phyloP scores from a whole-genome alignment of 2,888 invertebrate species.

The Griposia aprilina region DNA sequence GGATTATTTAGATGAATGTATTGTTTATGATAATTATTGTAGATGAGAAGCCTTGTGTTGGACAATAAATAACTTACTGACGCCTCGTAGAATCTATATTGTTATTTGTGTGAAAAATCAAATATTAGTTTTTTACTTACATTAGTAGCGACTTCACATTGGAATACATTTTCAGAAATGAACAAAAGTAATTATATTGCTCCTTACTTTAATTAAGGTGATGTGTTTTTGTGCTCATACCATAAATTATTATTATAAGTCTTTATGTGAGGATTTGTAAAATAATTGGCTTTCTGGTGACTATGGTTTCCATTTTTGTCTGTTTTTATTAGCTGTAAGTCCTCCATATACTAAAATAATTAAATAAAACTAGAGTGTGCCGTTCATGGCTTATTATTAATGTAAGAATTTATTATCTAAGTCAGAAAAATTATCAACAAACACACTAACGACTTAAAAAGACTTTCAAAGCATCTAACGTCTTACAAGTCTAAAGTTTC shows the following conservation, averaged over 20 bases:
- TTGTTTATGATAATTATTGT: slow-evolving; percentile 30
- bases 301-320: no score
- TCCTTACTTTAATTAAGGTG: no score
- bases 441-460: neutral
- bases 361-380: neutral
- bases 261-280: no score
- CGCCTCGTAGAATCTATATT: neutral
- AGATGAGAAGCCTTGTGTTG: neutral
- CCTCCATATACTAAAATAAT: neutral
- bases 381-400: neutral
- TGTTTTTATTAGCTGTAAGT: no score
- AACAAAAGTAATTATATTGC: neutral
- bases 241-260: no score
- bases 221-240: no score
- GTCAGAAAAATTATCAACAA: neutral
- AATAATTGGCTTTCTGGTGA: no score
- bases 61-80: neutral
- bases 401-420: neutral
- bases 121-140: neutral
- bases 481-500: slow-evolving; percentile 5
- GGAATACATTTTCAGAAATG: neutral
- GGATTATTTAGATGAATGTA: slow-evolving; percentile 21
- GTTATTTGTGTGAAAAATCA: neutral
- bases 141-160: neutral
- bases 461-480: neutral